Evolutionary conservation across 2,797 vertebrate species (phyloP).

Genomic region (Catamblyrhynchus diadema): DNA sequence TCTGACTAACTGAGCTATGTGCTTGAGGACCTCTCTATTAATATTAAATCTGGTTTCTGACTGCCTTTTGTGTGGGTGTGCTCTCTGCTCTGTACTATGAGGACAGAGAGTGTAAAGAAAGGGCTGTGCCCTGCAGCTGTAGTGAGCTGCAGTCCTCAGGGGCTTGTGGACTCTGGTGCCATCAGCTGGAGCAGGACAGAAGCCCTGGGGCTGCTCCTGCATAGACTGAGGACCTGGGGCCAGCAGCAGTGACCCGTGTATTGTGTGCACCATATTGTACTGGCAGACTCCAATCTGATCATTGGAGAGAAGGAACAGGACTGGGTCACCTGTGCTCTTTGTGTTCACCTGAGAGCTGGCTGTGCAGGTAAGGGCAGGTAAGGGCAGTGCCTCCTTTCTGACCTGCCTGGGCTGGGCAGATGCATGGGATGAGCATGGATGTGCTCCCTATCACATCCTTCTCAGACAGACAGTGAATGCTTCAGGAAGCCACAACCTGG

Average conservation of each 20-base stretch:
- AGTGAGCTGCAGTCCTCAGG: neutral
- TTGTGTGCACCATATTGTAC: accelerated
- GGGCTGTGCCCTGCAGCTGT: neutral
- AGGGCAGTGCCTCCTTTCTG: neutral
- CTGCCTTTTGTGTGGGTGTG: neutral
- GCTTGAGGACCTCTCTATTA: neutral
- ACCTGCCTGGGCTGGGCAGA: neutral
- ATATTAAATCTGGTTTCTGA: neutral
- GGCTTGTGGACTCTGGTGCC: neutral
- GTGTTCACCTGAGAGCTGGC: neutral
- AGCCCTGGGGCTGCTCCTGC: neutral
- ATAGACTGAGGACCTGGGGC: neutral
- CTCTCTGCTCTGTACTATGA: neutral
- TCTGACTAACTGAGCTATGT: neutral
- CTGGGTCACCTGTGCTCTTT: no score
- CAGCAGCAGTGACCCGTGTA: neutral
- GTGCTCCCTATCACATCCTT: neutral
- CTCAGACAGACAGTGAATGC: neutral
- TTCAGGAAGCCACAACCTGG: neutral
- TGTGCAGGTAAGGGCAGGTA: neutral
- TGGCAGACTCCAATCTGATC: neutral
- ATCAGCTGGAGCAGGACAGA: neutral
- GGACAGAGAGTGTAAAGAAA: neutral
- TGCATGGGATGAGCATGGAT: accelerated
- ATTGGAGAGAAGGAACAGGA: neutral